Conservation (phyloP, 1,140 invertebrate species). For the Andricus grossulariae region DNA sequence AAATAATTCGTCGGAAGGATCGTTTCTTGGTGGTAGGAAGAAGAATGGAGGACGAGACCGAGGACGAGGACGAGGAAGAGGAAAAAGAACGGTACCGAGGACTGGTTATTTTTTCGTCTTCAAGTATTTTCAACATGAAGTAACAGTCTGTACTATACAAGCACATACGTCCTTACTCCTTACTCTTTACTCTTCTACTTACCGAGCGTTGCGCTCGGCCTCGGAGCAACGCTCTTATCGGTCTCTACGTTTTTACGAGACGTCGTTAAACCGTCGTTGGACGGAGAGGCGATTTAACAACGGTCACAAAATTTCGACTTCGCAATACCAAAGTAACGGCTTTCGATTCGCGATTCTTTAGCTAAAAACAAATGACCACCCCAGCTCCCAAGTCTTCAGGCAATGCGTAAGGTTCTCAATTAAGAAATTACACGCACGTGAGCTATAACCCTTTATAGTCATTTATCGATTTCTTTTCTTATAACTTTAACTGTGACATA, state of each 20-base stretch:
- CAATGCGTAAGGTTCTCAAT: not conserved
- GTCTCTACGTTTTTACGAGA: slow-evolving; percentile 45
- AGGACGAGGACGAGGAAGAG: slow-evolving; percentile 36
- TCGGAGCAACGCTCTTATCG: slow-evolving; percentile 46
- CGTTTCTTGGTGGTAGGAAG: slow-evolving; percentile 38
- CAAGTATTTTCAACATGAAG: slow-evolving; percentile 31
- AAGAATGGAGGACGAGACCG: slow-evolving; percentile 38
- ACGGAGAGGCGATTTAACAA: slow-evolving; percentile 40
- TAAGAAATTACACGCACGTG: too few relatives aligned
- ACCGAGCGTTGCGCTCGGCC: slow-evolving; percentile 7
- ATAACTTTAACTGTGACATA: too few relatives aligned
- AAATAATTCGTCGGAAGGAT: not conserved
- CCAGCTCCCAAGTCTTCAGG: not conserved
- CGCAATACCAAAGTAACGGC: slow-evolving; percentile 26
- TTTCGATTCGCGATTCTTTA: slow-evolving; percentile 1
- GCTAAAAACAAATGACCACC: not conserved
- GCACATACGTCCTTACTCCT: not conserved
- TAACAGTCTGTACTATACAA: not conserved
- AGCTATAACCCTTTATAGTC: too few relatives aligned
- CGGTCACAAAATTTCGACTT: slow-evolving; percentile 43
- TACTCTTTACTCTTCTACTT: too few relatives aligned
- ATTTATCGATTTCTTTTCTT: too few relatives aligned
- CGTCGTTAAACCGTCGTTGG: slow-evolving; percentile 46
- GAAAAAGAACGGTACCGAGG: slow-evolving; percentile 49
- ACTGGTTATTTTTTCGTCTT: slow-evolving; percentile 53